Conservation (phyloP, 2,797 vertebrate genomes). For the Siniperca obscura region DNA sequence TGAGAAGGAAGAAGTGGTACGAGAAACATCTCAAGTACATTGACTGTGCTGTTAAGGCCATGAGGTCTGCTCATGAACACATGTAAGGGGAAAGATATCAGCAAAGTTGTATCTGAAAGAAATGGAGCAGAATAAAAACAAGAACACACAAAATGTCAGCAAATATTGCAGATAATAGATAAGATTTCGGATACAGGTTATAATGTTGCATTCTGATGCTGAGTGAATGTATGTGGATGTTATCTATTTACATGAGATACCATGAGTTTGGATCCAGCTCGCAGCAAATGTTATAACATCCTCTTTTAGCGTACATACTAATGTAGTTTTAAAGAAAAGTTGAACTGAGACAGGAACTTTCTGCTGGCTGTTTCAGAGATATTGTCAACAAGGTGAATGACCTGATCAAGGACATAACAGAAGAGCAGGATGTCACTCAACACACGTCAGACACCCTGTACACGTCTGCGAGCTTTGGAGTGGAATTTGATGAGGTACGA, state of each 20-base stretch:
- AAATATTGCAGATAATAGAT: background rate
- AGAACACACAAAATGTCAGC: background rate
- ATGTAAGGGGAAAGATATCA: constrained; percentile 43
- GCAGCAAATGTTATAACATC: background rate
- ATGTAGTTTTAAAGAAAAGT: background rate
- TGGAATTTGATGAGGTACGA: constrained; percentile 45
- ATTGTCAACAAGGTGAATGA: constrained; percentile 33
- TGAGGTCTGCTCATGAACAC: constrained; percentile 10
- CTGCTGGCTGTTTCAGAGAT: constrained; percentile 37
- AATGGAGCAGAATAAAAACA: background rate
- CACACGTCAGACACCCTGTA: constrained; percentile 7
- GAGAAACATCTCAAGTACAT: constrained; percentile 32
- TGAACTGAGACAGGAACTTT: background rate
- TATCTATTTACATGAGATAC: background rate
- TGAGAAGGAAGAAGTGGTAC: constrained; percentile 46
- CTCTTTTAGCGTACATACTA: background rate
- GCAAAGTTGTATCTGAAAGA: background rate
- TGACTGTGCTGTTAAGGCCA: constrained; percentile 13
- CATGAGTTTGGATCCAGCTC: background rate
- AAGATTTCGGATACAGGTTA: background rate
- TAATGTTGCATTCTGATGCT: background rate
- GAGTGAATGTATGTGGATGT: background rate
- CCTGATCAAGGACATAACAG: constrained; percentile 24
- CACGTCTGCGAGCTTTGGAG: background rate
- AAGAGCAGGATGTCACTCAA: background rate